Conservation (phyloP, 2,113 vertebrate species). For the Proterorhinus semilunaris region DNA sequence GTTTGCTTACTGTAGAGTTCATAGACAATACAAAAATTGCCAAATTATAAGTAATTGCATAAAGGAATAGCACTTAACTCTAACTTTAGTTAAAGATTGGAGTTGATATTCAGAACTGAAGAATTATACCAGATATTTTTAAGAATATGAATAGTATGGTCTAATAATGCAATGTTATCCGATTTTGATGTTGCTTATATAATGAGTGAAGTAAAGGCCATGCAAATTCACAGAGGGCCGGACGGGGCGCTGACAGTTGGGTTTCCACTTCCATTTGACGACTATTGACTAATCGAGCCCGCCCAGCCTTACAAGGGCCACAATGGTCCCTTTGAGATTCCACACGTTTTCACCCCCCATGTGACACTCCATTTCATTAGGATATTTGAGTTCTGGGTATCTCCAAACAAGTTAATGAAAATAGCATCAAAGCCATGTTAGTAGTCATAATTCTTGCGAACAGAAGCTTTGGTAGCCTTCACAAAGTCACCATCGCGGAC, state of each 20-base stretch:
- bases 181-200: neutral
- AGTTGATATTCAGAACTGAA: too few relatives aligned
- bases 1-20: too few relatives aligned
- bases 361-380: neutral
- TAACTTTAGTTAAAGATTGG: too few relatives aligned
- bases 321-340: constrained; percentile 10
- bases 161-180: neutral
- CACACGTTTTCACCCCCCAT: constrained; percentile 3
- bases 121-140: too few relatives aligned
- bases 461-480: constrained; percentile 30
- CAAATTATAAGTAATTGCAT: too few relatives aligned
- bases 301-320: constrained; percentile 7
- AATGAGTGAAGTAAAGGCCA: neutral
- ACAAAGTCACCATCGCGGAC: constrained; percentile 11
- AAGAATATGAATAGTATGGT: too few relatives aligned
- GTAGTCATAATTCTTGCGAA: constrained; percentile 18
- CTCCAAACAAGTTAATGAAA: constrained; percentile 14
- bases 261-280: constrained; percentile 15
- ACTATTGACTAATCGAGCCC: constrained; percentile 8
- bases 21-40: too few relatives aligned
- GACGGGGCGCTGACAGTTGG: constrained; percentile 1
- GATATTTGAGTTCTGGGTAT: neutral
- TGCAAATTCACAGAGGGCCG: neutral
- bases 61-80: too few relatives aligned
- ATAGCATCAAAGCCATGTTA: constrained; percentile 1